phyloP scores from a whole-genome alignment of 2,888 invertebrate genomes.

The Tipula lateralis region DNA sequence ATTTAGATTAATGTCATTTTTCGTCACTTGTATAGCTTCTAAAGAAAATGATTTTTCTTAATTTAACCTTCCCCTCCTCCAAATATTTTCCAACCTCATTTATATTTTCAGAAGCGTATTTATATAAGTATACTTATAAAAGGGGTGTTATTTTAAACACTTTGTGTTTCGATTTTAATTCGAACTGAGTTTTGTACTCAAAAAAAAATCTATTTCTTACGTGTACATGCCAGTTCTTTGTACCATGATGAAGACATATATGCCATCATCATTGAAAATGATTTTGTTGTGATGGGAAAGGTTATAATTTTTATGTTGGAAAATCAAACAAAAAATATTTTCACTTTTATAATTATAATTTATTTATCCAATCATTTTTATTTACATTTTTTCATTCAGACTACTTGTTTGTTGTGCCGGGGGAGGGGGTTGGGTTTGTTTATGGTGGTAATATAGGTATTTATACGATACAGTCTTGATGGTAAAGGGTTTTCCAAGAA shows the following conservation, averaged over 20 bases:
- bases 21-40: background rate
- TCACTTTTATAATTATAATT: background rate
- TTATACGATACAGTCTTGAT: background rate
- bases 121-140: background rate
- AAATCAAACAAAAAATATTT: conserved; percentile 11
- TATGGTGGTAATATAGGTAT: background rate
- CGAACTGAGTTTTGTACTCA: background rate
- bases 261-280: background rate
- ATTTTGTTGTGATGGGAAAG: background rate
- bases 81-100: background rate
- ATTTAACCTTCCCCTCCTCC: background rate
- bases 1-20: background rate
- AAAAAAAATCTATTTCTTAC: background rate
- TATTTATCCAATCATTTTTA: conserved; percentile 11
- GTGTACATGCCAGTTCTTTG: background rate
- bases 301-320: background rate
- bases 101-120: background rate
- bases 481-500: background rate
- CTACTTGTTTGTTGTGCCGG: background rate
- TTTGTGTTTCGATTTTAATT: background rate
- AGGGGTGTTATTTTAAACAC: background rate
- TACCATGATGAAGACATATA: conserved; percentile 15
- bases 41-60: background rate
- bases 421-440: background rate
- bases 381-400: background rate